Conservation (phyloP, 2,888 invertebrate species). For the Aproaerema taeniolella region DNA sequence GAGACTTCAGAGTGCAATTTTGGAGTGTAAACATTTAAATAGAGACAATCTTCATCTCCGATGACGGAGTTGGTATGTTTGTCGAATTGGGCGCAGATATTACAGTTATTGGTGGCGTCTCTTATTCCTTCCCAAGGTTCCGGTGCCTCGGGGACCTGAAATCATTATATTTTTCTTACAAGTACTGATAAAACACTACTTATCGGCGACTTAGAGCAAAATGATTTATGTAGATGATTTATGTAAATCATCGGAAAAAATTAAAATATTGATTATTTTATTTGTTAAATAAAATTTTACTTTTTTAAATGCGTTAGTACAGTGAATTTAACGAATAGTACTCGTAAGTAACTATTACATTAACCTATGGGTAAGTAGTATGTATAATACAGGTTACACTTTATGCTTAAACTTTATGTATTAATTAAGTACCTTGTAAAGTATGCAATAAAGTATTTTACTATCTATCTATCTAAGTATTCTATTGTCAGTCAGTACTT, state of each 20-base stretch:
- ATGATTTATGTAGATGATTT: too few relatives aligned
- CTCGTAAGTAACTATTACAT: too few relatives aligned
- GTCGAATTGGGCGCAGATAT: constrained; percentile 80
- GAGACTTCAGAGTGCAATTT: constrained; percentile 37
- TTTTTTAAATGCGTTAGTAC: neutral
- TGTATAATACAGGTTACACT: too few relatives aligned
- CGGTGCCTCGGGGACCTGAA: constrained; percentile 52
- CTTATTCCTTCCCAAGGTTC: constrained; percentile 77
- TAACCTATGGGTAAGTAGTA: too few relatives aligned
- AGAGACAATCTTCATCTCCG: constrained; percentile 81
- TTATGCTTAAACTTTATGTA: too few relatives aligned
- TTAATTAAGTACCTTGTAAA: too few relatives aligned
- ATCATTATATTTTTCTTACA: too few relatives aligned
- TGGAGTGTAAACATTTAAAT: constrained; percentile 82
- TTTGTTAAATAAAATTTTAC: neutral
- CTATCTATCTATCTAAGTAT: too few relatives aligned
- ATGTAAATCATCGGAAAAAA: neutral
- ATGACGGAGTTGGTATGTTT: constrained; percentile 64
- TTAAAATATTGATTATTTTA: neutral
- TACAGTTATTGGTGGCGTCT: constrained; percentile 80
- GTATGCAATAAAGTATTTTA: too few relatives aligned
- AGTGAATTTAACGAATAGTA: neutral
- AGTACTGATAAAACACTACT: too few relatives aligned
- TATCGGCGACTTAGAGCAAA: too few relatives aligned
- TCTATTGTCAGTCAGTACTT: too few relatives aligned